Evolutionary conservation across 2,113 vertebrate genomes (phyloP).

Genomic region (Platysternon megacephalum): DNA sequence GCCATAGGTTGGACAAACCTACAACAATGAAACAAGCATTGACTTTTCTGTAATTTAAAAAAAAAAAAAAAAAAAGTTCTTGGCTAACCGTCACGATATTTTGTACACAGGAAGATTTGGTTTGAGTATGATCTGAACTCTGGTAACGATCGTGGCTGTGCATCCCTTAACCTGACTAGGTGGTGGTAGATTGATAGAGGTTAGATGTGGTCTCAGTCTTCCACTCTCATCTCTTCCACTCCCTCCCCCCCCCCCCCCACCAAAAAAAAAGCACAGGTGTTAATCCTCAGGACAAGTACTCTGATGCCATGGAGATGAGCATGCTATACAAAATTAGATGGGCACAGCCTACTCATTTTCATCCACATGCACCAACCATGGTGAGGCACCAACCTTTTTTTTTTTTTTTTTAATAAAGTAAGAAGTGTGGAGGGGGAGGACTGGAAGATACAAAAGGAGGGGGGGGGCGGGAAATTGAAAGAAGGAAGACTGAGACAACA

Average conservation of each 20-base stretch:
- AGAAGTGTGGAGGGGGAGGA: neutral
- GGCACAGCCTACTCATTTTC: too few species aligned
- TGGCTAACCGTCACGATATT: too few species aligned
- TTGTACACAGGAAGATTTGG: too few species aligned
- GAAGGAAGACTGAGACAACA: neutral
- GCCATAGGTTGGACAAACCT: too few species aligned
- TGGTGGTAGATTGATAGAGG: neutral
- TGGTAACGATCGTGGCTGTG: neutral
- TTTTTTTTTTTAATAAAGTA: too few species aligned
- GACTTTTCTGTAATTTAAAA: too few species aligned
- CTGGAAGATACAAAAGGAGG: neutral
- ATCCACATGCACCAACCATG: too few species aligned
- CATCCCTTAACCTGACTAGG: neutral
- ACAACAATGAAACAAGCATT: too few species aligned
- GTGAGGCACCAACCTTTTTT: too few species aligned
- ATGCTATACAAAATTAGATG: too few species aligned
- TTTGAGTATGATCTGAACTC: too few species aligned
- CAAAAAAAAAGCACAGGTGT: neutral
- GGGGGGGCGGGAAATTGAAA: neutral
- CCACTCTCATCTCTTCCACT: neutral
- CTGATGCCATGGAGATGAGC: neutral
- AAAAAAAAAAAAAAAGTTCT: too few species aligned
- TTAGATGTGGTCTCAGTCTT: neutral
- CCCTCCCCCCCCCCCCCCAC: fast-evolving
- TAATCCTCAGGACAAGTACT: neutral